Percentiles rank a stretch among this genome's conserved stretches.
Evolutionary conservation across 2,797 vertebrate genomes (phyloP).

Genomic region (Chiloscyllium punctatum): DNA sequence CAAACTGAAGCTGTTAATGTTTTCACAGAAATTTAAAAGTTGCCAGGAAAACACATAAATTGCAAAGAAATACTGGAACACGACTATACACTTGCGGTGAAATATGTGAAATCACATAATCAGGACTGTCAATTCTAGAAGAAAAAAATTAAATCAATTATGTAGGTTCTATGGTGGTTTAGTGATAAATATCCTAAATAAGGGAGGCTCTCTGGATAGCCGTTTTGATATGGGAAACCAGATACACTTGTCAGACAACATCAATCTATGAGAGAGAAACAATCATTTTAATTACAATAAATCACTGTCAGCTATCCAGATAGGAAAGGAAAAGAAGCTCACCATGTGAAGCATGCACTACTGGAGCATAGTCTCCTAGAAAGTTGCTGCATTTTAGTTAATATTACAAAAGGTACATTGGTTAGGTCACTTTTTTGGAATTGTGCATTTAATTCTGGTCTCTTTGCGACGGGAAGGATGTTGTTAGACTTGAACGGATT

Average conservation of each 20-base stretch:
- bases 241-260: not conserved
- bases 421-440: too few relatives aligned
- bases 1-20: too few relatives aligned
- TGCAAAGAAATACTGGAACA: not conserved
- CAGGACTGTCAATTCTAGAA: not conserved
- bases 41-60: not conserved
- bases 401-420: not conserved
- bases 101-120: not conserved
- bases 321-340: not conserved
- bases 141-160: not conserved
- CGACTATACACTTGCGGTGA: not conserved
- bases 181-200: not conserved
- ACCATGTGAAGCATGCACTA: not conserved
- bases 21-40: too few relatives aligned
- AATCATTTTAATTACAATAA: not conserved
- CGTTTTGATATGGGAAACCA: not conserved
- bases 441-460: too few relatives aligned
- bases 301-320: not conserved
- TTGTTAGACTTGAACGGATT: too few relatives aligned
- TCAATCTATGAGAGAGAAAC: too few relatives aligned
- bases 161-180: not conserved
- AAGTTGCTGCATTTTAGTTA: not conserved
- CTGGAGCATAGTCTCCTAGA: not conserved
- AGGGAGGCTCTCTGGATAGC: not conserved
- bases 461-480: too few relatives aligned